Conservation (phyloP, 2,113 vertebrate species). For the Osmerus eperlanus region DNA sequence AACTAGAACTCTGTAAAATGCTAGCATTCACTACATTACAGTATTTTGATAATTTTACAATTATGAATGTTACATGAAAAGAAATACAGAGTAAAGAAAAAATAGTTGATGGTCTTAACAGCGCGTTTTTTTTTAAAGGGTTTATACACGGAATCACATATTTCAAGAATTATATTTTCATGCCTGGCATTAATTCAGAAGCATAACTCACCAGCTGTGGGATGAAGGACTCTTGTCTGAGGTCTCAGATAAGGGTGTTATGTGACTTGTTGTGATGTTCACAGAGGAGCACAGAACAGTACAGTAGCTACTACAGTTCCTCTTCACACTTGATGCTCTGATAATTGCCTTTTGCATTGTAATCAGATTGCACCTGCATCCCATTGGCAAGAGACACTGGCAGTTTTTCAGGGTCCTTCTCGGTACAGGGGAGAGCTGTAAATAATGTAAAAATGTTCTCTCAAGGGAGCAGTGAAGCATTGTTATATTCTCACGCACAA, state of each 20-base stretch:
- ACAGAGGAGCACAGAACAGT: conserved; percentile 24
- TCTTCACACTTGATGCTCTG: conserved; percentile 36
- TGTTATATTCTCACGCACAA: conserved; percentile 48
- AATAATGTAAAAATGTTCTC: conserved; percentile 60
- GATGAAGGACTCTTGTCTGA: not conserved
- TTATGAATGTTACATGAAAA: not conserved
- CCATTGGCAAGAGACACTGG: conserved; percentile 43
- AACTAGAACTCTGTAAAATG: too few species aligned
- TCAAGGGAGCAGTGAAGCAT: conserved; percentile 48
- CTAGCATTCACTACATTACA: too few species aligned
- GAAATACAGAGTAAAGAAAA: not conserved
- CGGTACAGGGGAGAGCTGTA: conserved; percentile 44
- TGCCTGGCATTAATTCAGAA: not conserved
- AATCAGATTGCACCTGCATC: conserved; percentile 49
- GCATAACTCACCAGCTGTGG: not conserved
- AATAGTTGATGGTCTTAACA: too few species aligned
- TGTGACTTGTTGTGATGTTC: conserved; percentile 5
- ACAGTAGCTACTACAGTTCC: conserved; percentile 24
- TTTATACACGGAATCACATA: not conserved
- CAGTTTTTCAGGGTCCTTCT: conserved; percentile 51
- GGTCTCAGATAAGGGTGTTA: not conserved
- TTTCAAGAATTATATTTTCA: not conserved
- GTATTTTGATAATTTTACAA: too few species aligned
- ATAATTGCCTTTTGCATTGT: conserved; percentile 57
- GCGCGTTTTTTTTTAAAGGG: too few species aligned